A percentile compares a stretch with the other conserved stretches of the same genome.
phyloP scores from a whole-genome alignment of 1,140 invertebrate species.

The Radopholus similis region DNA sequence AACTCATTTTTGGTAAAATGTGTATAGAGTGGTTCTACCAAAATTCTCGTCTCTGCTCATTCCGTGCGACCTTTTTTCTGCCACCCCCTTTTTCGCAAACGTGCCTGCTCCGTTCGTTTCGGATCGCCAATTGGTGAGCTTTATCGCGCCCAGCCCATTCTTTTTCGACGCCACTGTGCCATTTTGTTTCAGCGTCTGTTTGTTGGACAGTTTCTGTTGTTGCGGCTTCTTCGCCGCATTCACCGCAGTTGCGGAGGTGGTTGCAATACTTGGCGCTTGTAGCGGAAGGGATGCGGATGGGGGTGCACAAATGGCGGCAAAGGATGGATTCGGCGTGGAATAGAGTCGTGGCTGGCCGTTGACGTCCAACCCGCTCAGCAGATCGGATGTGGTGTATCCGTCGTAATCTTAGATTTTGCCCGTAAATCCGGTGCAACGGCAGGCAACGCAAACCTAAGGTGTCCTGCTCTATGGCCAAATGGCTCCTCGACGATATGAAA shows the following conservation, averaged over 20 bases:
- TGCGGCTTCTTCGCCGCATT: neutral
- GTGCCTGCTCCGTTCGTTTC: neutral
- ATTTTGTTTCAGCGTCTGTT: neutral
- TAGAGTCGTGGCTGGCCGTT: neutral
- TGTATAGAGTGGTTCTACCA: neutral
- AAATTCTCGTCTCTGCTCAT: neutral
- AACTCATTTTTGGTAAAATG: no score
- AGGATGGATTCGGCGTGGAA: constrained; percentile 1
- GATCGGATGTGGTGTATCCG: neutral
- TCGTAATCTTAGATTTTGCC: neutral
- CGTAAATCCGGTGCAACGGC: neutral
- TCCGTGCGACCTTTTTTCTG: neutral
- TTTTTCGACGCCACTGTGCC: neutral
- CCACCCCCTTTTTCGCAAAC: neutral
- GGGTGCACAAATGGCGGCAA: constrained; percentile 14
- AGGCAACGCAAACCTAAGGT: constrained; percentile 19
- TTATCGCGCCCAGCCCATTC: neutral
- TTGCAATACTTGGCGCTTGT: neutral
- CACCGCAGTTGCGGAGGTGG: neutral
- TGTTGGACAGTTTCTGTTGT: neutral
- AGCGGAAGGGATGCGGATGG: neutral
- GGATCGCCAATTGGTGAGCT: neutral
- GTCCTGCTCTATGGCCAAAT: constrained; percentile 41
- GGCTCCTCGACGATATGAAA: constrained; percentile 36
- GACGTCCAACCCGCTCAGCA: constrained; percentile 1